phyloP scores from a whole-genome alignment of 2,888 invertebrate species.

The Aelia acuminata region DNA sequence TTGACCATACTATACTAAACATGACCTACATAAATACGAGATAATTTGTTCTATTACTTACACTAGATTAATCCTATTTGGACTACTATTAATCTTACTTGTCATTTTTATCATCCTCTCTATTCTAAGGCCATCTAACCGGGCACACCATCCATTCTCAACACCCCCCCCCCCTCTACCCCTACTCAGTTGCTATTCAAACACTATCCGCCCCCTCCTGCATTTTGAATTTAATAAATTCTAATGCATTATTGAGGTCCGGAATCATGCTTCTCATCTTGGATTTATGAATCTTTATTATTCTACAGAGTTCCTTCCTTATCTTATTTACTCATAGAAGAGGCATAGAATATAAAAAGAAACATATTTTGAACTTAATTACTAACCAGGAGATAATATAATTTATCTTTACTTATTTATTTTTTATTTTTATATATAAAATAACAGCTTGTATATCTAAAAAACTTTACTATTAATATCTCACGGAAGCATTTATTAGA shows the following conservation, averaged over 20 bases:
- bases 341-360: background rate
- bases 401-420: too few species aligned
- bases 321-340: background rate
- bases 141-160: slow-evolving; percentile 14
- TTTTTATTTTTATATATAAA: too few species aligned
- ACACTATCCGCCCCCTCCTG: background rate
- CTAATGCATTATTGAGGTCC: slow-evolving; percentile 15
- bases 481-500: too few species aligned
- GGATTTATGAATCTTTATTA: background rate
- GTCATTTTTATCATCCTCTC: slow-evolving; percentile 27
- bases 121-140: background rate
- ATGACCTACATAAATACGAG: slow-evolving; percentile 10
- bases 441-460: too few species aligned
- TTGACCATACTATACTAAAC: slow-evolving; percentile 10
- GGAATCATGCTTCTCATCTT: background rate
- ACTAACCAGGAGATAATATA: too few species aligned
- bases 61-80: slow-evolving; percentile 15
- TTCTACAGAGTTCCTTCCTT: background rate
- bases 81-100: slow-evolving; percentile 26
- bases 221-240: slow-evolving; percentile 35
- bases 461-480: too few species aligned
- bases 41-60: slow-evolving; percentile 18
- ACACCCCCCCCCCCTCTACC: background rate
- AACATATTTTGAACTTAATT: background rate
- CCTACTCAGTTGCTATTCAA: background rate